Evolutionary conservation across 2,113 vertebrate species (phyloP), one percentile per base, ranked within the genome.

Genomic region (Phaethon lepturus): DNA sequence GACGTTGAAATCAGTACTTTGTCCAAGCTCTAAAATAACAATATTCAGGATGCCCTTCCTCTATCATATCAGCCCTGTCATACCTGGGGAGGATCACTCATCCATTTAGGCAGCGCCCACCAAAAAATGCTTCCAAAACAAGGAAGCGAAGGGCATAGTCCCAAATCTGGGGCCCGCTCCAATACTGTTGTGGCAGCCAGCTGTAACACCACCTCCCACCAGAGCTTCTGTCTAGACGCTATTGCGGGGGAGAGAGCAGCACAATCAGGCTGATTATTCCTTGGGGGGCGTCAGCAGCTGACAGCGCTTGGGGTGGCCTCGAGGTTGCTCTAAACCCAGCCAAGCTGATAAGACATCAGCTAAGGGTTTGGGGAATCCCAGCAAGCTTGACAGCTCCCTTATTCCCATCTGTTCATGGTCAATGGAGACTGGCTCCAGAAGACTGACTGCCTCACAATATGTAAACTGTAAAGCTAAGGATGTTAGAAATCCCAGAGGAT

Each of bases 51-150:
- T 88, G 9, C 8, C 1, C 14, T 62, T 67, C 6, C 8, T 55
- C 23, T 72, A 2, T 14, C 12, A 6, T 18, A 58, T 26, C 9
- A 52, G 4, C 0, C 0, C 4, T 53, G 5, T 11, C 24, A 50
- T 25, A 38, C 5, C 6, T 67, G 11, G 53, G 25, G 2, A 55
- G 40, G 23, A 68, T 72, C 67, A 72, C 10, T 49, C 24, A 44
- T 55, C 6, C 6, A 8, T 53, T 47, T 66, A 24, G 28, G 9
- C 15, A 52, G n/a, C 3, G 35, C 9, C 63, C 42, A 31, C 13
- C 4, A 62, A 56, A 52, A 72, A 13, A 17, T 6, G 40, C 4
- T 55, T 78, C 62, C 38, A 45, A 79, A 74, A 58, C 10, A 52
- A 53, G 33, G 17, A 47, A 53, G 7, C n/a, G 31, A 68, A 40